These are phyloP conservation scores for Pristionchus japonicus DNA, from an alignment of 2,888 invertebrate species.

Conservation along the genomic window DNA sequence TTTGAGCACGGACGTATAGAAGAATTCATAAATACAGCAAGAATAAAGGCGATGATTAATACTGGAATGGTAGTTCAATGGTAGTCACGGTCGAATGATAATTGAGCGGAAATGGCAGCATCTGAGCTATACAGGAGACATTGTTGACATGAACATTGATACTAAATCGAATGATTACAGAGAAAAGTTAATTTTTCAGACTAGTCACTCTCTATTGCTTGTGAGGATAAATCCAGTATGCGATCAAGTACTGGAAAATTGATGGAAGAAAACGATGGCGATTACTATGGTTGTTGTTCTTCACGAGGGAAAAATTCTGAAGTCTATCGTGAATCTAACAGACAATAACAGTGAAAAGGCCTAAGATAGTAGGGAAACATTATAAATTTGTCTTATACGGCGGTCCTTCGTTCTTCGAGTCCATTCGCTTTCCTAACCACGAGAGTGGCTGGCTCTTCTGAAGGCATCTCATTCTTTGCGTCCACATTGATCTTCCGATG, in stretches of 20 bases:
- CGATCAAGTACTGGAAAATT: neutral
- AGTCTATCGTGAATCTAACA: neutral
- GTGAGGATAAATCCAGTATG: neutral
- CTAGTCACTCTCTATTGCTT: neutral
- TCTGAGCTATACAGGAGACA: neutral
- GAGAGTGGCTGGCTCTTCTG: conserved; percentile 59
- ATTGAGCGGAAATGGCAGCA: neutral
- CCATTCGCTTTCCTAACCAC: conserved; percentile 37
- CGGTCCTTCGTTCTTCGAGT: conserved; percentile 29
- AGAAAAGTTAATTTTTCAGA: no score
- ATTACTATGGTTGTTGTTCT: neutral
- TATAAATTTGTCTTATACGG: neutral
- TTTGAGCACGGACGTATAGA: neutral
- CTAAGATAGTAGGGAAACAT: neutral
- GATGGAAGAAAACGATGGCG: neutral
- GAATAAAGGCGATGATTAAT: neutral
- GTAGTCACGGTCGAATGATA: conserved; percentile 20
- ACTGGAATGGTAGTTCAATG: neutral
- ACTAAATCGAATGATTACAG: neutral
- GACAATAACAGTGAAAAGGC: neutral
- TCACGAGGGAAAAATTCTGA: conserved; percentile 1
- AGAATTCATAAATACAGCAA: conserved; percentile 21
- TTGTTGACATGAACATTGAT: neutral
- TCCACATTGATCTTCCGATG: conserved; percentile 67
- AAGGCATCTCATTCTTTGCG: conserved; percentile 63